phyloP scores from a whole-genome alignment of 2,797 vertebrate genomes.

The Scleropages formosus region DNA sequence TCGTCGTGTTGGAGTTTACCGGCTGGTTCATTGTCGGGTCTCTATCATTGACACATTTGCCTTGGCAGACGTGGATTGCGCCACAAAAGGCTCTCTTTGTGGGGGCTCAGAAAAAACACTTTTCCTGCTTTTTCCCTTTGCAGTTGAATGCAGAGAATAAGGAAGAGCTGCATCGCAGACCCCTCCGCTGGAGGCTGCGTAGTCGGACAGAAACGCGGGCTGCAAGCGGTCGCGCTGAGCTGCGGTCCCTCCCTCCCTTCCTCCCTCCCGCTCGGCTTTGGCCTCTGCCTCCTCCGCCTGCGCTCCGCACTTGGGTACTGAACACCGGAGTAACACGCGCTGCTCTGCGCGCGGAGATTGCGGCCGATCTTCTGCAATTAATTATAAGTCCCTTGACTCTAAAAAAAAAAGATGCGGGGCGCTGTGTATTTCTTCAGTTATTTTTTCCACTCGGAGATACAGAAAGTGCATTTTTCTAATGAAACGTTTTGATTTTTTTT shows the following conservation, averaged over 20 bases:
- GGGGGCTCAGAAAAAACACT: slow-evolving; percentile 34
- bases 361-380: no score
- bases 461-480: no score
- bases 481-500: neutral
- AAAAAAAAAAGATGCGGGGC: slow-evolving; percentile 41
- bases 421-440: slow-evolving; percentile 45
- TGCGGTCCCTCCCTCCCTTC: neutral
- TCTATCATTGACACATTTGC: neutral
- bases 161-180: slow-evolving; percentile 54
- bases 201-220: slow-evolving; percentile 18
- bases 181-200: slow-evolving; percentile 51
- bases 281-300: neutral
- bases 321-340: no score
- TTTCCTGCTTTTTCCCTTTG: slow-evolving; percentile 46
- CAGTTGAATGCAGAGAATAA: slow-evolving; percentile 42
- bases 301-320: no score
- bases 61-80: neutral
- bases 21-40: neutral
- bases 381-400: no score
- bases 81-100: slow-evolving; percentile 4
- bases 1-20: neutral
- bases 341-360: no score
- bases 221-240: neutral
- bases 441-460: no score
- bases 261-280: no score